phyloP scores from a whole-genome alignment of 2,888 invertebrate genomes.

The Rhagonycha fulva region DNA sequence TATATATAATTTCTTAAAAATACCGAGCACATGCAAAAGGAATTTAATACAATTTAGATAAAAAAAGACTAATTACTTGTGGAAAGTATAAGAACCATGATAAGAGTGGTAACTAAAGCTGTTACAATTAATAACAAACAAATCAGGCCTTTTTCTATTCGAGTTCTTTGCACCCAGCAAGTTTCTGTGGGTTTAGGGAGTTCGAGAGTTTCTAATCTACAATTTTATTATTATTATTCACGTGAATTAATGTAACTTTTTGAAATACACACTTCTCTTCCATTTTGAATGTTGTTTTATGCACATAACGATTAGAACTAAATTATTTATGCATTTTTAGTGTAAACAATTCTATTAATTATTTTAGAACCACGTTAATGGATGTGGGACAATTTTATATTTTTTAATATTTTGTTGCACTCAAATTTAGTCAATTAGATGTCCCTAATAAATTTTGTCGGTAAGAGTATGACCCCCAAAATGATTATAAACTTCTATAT shows the following conservation, averaged over 20 bases:
- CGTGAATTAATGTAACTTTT: neutral
- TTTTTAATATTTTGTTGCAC: neutral
- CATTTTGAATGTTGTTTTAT: neutral
- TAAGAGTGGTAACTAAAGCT: neutral
- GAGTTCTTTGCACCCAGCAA: slow-evolving; percentile 3
- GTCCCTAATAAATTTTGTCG: neutral
- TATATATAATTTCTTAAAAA: too few relatives aligned
- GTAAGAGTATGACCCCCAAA: neutral
- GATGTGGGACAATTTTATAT: neutral
- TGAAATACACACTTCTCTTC: neutral
- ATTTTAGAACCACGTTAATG: neutral
- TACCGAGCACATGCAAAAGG: neutral
- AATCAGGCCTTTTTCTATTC: slow-evolving; percentile 5
- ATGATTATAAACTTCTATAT: neutral
- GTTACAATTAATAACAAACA: neutral
- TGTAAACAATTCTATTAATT: neutral
- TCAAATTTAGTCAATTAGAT: neutral
- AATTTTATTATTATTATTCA: neutral
- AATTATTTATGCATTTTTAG: neutral
- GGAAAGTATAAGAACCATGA: neutral
- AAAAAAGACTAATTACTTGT: slow-evolving; percentile 9
- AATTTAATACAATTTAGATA: neutral
- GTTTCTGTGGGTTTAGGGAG: neutral
- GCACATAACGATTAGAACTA: neutral
- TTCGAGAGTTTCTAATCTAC: neutral